Evolutionary conservation across 2,113 vertebrate species (phyloP).

Genomic region (Pogonocichla stellata): DNA sequence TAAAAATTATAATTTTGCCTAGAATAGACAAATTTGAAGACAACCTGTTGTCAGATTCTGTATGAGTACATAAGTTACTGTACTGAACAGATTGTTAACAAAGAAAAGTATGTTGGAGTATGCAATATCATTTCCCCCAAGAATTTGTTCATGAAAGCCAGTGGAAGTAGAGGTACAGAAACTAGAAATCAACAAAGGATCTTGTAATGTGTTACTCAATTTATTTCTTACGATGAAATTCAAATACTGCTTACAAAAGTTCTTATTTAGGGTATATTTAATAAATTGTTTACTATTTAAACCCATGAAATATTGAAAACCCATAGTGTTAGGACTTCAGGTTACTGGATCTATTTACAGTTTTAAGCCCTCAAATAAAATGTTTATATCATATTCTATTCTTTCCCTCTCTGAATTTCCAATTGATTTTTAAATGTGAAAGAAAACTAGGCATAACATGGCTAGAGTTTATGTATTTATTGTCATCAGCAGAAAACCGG

Average conservation of each 20-base stretch:
- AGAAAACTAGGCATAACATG: not conserved
- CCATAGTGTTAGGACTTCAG: not conserved
- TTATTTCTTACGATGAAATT: not conserved
- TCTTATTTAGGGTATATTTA: not conserved
- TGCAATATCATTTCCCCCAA: not conserved
- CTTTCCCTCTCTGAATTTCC: not conserved
- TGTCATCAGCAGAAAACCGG: not conserved
- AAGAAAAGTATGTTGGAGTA: not conserved
- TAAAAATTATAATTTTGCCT: not conserved
- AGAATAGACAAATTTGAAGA: not conserved
- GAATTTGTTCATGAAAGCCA: not conserved
- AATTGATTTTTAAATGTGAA: not conserved
- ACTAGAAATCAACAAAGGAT: not conserved
- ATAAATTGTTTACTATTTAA: not conserved
- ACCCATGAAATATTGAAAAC: not conserved
- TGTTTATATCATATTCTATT: not conserved
- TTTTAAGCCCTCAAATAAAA: not conserved
- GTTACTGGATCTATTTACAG: not conserved
- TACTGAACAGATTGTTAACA: not conserved
- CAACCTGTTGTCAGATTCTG: not conserved
- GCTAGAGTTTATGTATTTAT: not conserved
- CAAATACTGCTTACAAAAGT: not conserved
- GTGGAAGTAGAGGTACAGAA: not conserved
- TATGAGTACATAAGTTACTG: not conserved
- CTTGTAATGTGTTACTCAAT: not conserved